Conservation (phyloP, 2,888 invertebrate genomes). For the Vandiemenella viatica region DNA sequence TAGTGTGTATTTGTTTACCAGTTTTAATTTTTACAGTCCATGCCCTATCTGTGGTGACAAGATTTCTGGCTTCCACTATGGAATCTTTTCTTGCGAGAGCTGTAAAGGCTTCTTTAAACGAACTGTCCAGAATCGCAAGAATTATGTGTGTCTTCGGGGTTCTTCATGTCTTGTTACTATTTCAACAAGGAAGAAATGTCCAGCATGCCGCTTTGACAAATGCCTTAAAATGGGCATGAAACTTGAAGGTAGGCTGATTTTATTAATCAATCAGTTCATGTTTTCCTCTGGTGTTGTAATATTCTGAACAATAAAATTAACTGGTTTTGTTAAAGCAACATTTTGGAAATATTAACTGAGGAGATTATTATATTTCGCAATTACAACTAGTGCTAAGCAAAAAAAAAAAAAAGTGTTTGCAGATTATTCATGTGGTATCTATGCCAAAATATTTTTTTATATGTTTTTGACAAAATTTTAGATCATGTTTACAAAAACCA, state of each 20-base stretch:
- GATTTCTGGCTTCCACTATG: slow-evolving; percentile 94
- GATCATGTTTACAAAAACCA: no score
- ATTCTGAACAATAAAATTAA: no score
- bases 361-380: no score
- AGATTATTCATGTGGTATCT: no score
- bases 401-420: no score
- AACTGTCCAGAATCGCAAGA: slow-evolving; percentile 95
- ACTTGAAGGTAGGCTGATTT: slow-evolving; percentile 69
- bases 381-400: no score
- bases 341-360: no score
- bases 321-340: no score
- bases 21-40: slow-evolving; percentile 42
- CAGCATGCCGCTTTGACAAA: slow-evolving; percentile 91
- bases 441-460: no score
- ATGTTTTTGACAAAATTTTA: no score
- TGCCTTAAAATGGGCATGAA: slow-evolving; percentile 94
- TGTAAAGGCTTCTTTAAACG: slow-evolving; percentile 97
- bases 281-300: no score
- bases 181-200: slow-evolving; percentile 89
- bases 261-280: no score
- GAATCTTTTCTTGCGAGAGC: slow-evolving; percentile 93
- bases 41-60: slow-evolving; percentile 93
- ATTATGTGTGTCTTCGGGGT: slow-evolving; percentile 83
- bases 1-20: not conserved
- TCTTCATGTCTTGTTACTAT: slow-evolving; percentile 86